Evolutionary conservation across 2,113 vertebrate genomes (phyloP), one percentile per base, ranked within the genome.

Genomic region (Sisor rabdophorus): DNA sequence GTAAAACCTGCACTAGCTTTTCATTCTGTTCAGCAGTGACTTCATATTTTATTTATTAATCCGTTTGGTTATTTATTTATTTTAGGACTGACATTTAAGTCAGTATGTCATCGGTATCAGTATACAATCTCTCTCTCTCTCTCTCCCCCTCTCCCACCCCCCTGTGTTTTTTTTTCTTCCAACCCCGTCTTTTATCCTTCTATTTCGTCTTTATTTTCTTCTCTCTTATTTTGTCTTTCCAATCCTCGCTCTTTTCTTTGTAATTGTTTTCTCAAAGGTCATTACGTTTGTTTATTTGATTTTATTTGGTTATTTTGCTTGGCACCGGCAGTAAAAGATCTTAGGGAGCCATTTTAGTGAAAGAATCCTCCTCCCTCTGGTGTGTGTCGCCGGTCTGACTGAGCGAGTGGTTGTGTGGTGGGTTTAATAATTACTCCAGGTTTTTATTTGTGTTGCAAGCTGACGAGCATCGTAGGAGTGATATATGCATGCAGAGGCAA

Each of bases 391-490:
- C 28, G 24, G 65, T 52, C 65, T 52, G 73, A 44, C 19, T 0
- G 48, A 53, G 52, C 20, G 22, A 71, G 69, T 55, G 28, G 81
- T 83, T 86, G 85, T 86, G 83, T 81, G 84, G 85, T 84, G 85
- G 87, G 84, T 84, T 87, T 84, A 86, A 79, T 90, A 90, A 91
- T 92, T 92, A 89, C 80, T 52, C 81, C 85, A 83, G 80, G 86
- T 90, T 89, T 91, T 90, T 89, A 52, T 69, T 52, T 67, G 88
- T 90, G 87, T 88, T 71, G 78, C 82, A 86, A 83, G 86, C 85
- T 54, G 85, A 85, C 81, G 86, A 89, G 87, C 90, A 89, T 91
- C 92, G 88, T 90, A 90, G 89, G 89, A 91, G 64, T 19, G 16
- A 50, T 26, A 2, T 17, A 47, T 89, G 88, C 87, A 85, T 83